Conservation (phyloP, 1,140 invertebrate genomes). For the Diabrotica undecimpunctata region DNA sequence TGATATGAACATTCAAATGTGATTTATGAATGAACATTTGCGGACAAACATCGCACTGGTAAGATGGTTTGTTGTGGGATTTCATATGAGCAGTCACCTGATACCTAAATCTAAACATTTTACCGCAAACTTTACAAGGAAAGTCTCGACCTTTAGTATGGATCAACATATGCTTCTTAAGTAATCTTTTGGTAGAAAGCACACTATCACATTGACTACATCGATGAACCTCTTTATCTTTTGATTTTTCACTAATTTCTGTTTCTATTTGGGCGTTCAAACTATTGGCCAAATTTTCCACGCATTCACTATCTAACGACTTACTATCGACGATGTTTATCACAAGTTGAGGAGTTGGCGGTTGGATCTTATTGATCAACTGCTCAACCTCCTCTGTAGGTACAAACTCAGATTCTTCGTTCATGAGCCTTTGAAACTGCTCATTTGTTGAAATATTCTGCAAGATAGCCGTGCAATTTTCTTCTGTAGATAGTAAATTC, state of each 20-base stretch:
- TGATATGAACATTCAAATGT: constrained; percentile 62
- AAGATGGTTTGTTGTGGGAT: constrained; percentile 36
- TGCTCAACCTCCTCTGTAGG: constrained; percentile 19
- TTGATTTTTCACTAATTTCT: constrained; percentile 50
- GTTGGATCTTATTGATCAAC: constrained; percentile 14
- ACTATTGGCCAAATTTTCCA: background rate
- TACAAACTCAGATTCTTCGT: constrained; percentile 30
- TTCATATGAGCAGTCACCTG: constrained; percentile 29
- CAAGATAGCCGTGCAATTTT: constrained; percentile 38
- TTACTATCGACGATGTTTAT: background rate
- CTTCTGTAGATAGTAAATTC: constrained; percentile 37
- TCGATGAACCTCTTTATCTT: constrained; percentile 29
- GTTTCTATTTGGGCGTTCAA: constrained; percentile 36
- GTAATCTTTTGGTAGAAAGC: constrained; percentile 26
- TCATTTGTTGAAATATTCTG: constrained; percentile 37
- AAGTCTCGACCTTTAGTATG: constrained; percentile 20
- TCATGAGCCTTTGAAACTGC: constrained; percentile 32
- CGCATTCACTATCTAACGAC: background rate
- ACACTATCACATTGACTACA: constrained; percentile 21
- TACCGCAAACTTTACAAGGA: constrained; percentile 37
- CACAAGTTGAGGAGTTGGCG: background rate
- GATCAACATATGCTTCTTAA: constrained; percentile 24
- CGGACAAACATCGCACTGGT: constrained; percentile 40
- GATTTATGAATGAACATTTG: constrained; percentile 67
- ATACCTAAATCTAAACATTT: constrained; percentile 36